These are phyloP conservation scores for Corythoichthys intestinalis DNA, from an alignment of 2,113 vertebrate species.

Conservation along the genomic window DNA sequence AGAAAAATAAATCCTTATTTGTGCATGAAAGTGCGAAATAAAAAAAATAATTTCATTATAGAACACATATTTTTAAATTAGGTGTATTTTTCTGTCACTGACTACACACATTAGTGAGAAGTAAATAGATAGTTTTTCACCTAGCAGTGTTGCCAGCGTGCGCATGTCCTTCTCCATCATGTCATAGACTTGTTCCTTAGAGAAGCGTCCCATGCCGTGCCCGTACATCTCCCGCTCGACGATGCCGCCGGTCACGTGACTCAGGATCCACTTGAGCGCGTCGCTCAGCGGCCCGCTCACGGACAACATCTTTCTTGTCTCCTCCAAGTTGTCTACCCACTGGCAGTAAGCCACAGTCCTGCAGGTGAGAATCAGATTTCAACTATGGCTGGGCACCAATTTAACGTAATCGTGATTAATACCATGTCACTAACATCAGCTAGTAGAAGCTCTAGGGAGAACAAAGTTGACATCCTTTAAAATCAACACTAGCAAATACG, in stretches of 20 bases:
- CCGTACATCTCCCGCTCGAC: conserved; percentile 96
- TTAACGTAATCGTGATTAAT: too few species aligned
- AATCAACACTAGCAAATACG: too few species aligned
- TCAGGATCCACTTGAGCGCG: conserved; percentile 91
- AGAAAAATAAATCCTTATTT: too few species aligned
- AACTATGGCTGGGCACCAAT: too few species aligned
- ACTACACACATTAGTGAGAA: too few species aligned
- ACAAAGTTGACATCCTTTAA: too few species aligned
- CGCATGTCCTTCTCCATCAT: conserved; percentile 99
- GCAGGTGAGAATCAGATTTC: neutral
- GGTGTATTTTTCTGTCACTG: too few species aligned
- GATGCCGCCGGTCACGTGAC: conserved; percentile 90
- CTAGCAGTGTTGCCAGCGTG: conserved; percentile 86
- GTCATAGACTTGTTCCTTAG: conserved; percentile 87
- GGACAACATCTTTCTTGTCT: conserved; percentile 93
- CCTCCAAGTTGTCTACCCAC: conserved; percentile 95
- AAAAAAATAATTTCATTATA: too few species aligned
- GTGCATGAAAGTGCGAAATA: too few species aligned
- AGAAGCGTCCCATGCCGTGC: conserved; percentile 96
- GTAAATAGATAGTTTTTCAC: conserved; percentile 54
- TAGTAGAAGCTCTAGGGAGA: too few species aligned
- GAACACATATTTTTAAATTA: too few species aligned
- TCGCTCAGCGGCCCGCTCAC: conserved; percentile 90
- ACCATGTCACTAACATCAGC: too few species aligned
- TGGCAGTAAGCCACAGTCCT: conserved; percentile 98